Evolutionary conservation across 2,113 vertebrate species (phyloP), one percentile per base, ranked within the genome.

Genomic region (Lontra canadensis): DNA sequence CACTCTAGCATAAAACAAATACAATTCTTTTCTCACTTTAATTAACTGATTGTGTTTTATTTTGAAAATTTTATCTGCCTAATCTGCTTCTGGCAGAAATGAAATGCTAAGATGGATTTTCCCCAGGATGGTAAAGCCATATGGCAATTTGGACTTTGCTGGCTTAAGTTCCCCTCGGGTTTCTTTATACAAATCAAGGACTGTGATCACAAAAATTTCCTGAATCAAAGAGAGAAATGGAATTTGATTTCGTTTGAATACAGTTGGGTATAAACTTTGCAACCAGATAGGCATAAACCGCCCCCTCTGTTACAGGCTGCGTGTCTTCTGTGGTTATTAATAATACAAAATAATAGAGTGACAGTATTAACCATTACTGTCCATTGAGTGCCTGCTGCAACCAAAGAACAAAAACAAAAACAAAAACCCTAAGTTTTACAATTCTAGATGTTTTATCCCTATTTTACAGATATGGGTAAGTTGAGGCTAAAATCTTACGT

Each of bases 31-130:
- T 96, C 94, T 97, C 93, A 44, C 84, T 98, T 97, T 98, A 97
- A 98, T 98, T 97, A 98, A 96, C 97, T 96, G 94, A 97, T 98
- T 93, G 94, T 90, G 88, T 95, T 97, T 97, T 97, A 92, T 97
- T 97, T 97, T 95, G 94, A 97, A 97, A 95, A 29, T 69, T 94
- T 90, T 96, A 97, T 97, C 96, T 95, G 96, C 94, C 69, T 98
- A 97, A 98, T 97, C 97, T 97, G 88, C 92, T 94, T 94, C 96
- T 97, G 97, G 97, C 95, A 97, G 96, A 97, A 97, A 95, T 96
- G 78, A 94, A 97, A 97, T 89, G 96, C 92, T 97, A 95, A 90
- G 81, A 42, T 88, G 96, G 96, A 97, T 96, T 97, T 96, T 97
- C 87, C 88, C 57, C 81, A 59, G 96, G 90, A 97, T 44, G n/a